A percentile compares a stretch with the other conserved stretches of the same genome.
These are phyloP conservation scores for Plodia interpunctella DNA, from an alignment of 1,140 invertebrate species.

Conservation along the genomic window DNA sequence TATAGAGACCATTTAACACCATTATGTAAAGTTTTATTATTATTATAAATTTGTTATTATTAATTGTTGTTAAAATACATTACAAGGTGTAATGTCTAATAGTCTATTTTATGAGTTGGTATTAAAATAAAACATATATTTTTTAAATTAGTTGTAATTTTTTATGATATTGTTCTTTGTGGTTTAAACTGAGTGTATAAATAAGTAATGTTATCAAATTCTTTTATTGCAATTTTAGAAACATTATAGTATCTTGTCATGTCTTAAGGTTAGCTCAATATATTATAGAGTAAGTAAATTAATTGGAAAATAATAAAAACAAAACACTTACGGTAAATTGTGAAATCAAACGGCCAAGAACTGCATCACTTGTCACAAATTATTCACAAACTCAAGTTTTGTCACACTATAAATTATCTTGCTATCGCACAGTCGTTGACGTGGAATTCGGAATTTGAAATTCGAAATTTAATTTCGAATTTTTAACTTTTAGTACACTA, in stretches of 20 bases:
- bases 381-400: slow-evolving; percentile 29
- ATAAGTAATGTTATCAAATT: too few relatives aligned
- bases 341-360: slow-evolving; percentile 35
- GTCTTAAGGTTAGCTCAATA: neutral
- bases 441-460: neutral
- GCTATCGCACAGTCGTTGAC: neutral
- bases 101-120: too few relatives aligned
- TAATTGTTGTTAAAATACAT: too few relatives aligned
- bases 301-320: slow-evolving; percentile 21
- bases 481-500: neutral
- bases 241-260: too few relatives aligned
- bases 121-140: too few relatives aligned
- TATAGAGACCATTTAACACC: neutral
- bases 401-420: slow-evolving; percentile 8
- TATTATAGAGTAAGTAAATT: slow-evolving; percentile 2
- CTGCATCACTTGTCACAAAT: slow-evolving; percentile 61
- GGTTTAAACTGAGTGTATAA: too few relatives aligned
- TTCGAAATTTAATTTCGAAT: neutral
- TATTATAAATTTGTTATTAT: too few relatives aligned
- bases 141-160: too few relatives aligned
- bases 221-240: too few relatives aligned
- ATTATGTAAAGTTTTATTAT: too few relatives aligned
- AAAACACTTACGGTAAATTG: slow-evolving; percentile 43
- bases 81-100: too few relatives aligned
- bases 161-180: too few relatives aligned